phyloP scores from a whole-genome alignment of 1,140 invertebrate genomes.

The Drosophila chauvacae region DNA sequence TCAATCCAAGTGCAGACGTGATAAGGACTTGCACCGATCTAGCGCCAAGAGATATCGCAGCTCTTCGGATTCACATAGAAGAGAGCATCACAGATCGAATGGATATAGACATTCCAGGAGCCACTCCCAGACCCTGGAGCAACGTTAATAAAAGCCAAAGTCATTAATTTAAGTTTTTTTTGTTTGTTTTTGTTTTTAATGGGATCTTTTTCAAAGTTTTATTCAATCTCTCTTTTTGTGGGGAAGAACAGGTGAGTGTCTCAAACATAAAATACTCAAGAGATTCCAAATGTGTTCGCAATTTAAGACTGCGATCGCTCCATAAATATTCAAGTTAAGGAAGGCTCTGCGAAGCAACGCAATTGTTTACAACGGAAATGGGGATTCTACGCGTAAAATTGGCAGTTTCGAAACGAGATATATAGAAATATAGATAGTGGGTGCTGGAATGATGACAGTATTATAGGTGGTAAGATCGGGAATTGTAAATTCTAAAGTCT shows the following conservation, averaged over 20 bases:
- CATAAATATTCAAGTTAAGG: conserved; percentile 57
- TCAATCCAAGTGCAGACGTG: conserved; percentile 8
- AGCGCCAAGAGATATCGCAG: conserved; percentile 16
- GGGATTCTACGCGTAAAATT: conserved; percentile 47
- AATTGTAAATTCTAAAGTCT: conserved; percentile 84
- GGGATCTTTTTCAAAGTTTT: conserved; percentile 74
- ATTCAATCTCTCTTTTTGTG: conserved; percentile 80
- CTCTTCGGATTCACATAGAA: background rate
- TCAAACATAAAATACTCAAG: conserved; percentile 60
- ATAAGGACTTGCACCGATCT: background rate
- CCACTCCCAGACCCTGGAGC: conserved; percentile 1
- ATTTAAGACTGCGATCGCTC: conserved; percentile 27
- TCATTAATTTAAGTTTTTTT: conserved; percentile 33
- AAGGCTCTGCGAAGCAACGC: conserved; percentile 33
- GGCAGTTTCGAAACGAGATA: conserved; percentile 65
- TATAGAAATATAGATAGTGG: conserved; percentile 16
- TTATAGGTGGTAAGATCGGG: conserved; percentile 68
- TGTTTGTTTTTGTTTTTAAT: conserved; percentile 26
- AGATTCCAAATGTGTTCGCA: conserved; percentile 57
- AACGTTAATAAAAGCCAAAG: conserved; percentile 42
- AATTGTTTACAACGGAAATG: conserved; percentile 46
- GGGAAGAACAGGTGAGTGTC: conserved; percentile 46
- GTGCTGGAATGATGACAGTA: conserved; percentile 41
- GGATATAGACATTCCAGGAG: background rate
- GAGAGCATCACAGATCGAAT: conserved; percentile 9